Base-by-base conservation (phyloP, 2,888 invertebrate species). In the Pteria penguin region DNA sequence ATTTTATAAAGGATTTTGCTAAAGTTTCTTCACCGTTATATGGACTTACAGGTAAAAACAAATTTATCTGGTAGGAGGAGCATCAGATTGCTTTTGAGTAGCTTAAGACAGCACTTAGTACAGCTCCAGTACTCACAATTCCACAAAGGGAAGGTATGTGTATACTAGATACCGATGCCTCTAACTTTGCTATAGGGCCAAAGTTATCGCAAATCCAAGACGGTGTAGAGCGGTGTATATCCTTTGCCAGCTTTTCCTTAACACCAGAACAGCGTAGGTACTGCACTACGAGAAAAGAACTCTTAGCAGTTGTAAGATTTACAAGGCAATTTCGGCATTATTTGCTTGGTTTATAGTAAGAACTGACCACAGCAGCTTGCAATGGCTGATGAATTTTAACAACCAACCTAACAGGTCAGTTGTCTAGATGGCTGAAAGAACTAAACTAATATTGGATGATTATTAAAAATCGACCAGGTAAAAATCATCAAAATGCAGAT, bases 1-100 rank as follows among this genome's bases (percentile, higher is more conserved):
- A 54, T 5, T 61, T 26, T 55, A 55, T 62, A 5, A 72, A 63
- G n/a, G 54, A 63, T 33, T 71, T 54, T 71, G 72, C 63, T 11
- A 31, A 72, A 57, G 55, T 55, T 22, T 57, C 72, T 4, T 5
- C 1, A 14, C 63, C 72, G n/a, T 32, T 72, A 4, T 61, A 72
- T 45, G 14, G n/a, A 27, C 2, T 63, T n/a, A 54, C 72, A 33
- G 63, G 63, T 14, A 72, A 54, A 54, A 55, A 1, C 29, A 27
- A 27, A 26, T 67, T 52, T 67, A 4, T 22, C 18, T 32, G 67
- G 62, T 29, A n/a, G n/a, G n/a, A n/a, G n/a, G 62, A 62, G 24
- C 62, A 29, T n/a, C 26, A 24, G 29, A 22, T n/a, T 14, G 62
- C 62, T 1, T 62, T 62, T 24, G 1, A 31, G 33, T 1, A 24